Evolutionary conservation across 2,113 vertebrate species (phyloP), one percentile per base, ranked within the genome.

Genomic region (Phyllostomus hastatus): DNA sequence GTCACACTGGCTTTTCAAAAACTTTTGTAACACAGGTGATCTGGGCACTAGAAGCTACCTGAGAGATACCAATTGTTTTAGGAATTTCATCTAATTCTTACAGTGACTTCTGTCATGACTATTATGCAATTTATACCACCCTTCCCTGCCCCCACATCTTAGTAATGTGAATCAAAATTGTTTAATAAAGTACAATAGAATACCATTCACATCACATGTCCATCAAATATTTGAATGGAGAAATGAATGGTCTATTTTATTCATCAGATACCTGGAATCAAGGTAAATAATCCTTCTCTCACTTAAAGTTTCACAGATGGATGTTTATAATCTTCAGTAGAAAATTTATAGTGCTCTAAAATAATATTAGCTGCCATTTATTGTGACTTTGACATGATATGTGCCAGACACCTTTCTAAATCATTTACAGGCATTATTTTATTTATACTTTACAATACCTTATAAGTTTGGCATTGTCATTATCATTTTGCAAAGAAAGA

Each of bases 281-380:
- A 50, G 76, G 80, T 91, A 85, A 93, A 85, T n/a, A 79, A 93
- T 88, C 84, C 69, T 85, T 84, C 17, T 24, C 14, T 95, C n/a
- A 38, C 90, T 85, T 87, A 85, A 91, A 83, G 33, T 88, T 91
- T 19, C 57, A 70, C 3, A 96, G 46, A 94, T 19, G 35, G 28
- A n/a, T 88, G 33, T 91, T 92, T 70, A 70, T 80, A 87, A 81
- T 10, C 46, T 59, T 85, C 66, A 43, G 50, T 64, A 81, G 20
- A 33, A 81, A 80, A 94, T 22, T 35, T 76, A 84, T 20, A 76
- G 28, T 93, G 50, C 20, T 88, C 57, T 91, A 78, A 89, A 91
- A 75, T 78, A 82, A 59, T 46, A 52, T 48, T 64, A 59, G 66
- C 22, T 72, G 43, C 22, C 67, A 72, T 80, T 95, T 67, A 22